Evolutionary conservation across 2,113 vertebrate genomes (phyloP).

Genomic region (western clawed frog (Xenopus tropicalis)): UCB_Xtro_10.0 CM004445.2:7076501-7077000

Average conservation of each 20-base stretch:
- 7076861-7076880: too few relatives aligned
- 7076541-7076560: constrained; percentile 24
- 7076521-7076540: not conserved
- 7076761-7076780: constrained; percentile 9
- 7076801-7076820: not conserved
- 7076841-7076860: too few relatives aligned
- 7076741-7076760: not conserved
- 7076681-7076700: not conserved
- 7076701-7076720: not conserved
- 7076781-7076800: constrained; percentile 8
- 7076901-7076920: too few relatives aligned
- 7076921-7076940: too few relatives aligned
- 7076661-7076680: not conserved
- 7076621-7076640: not conserved
- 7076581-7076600: too few relatives aligned
- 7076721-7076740: not conserved
- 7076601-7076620: not conserved
- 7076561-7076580: too few relatives aligned
- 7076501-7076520: too few relatives aligned
- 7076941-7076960: too few relatives aligned
- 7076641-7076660: constrained; percentile 37
- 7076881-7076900: too few relatives aligned
- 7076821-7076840: too few relatives aligned
- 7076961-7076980: too few relatives aligned
- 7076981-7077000: too few relatives aligned